Evolutionary conservation across 1,140 invertebrate species (phyloP), one percentile per base, ranked within the genome.

Genomic region (Coenobita brevimanus): DNA sequence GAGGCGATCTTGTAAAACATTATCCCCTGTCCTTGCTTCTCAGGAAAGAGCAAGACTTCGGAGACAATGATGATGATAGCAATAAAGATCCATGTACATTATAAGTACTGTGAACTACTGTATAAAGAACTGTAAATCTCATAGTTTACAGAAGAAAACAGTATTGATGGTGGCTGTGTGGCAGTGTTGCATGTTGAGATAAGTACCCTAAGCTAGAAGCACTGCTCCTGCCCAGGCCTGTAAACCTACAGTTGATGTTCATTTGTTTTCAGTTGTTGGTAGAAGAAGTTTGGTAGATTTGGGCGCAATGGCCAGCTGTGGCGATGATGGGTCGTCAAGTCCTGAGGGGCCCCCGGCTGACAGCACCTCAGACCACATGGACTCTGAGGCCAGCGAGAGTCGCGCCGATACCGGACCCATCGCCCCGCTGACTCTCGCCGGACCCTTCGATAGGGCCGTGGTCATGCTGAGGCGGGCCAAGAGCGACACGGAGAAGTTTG

Each of bases 401-500:
- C 69, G 54, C 0, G 69, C 27, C 21, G 85, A 87, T 54, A 57
- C 10, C 10, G 43, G 41, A 21, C 30, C 2, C 46, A 71, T 33
- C 3, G 76, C 79, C 4, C 64, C 64, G 15, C 60, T 43, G 41
- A 0, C 46, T n/a, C n/a, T 81, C 33, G 33, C 79, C 0, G 36
- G 41, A n/a, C 86, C 95, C 88, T 96, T 97, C 69, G 95, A 96
- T 92, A 97, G 97, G 93, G 97, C 96, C 92, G 94, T 96, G 73
- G 94, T 94, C 30, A 95, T 97, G 81, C 92, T 98, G 81, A 95
- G 96, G 92, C 94, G 94, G 91, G 96, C 97, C 0, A 94, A 94
- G 83, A 96, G 94, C 91, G 97, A 98, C 92, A 97, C 96, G 0
- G 97, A 98, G 93, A 98, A 97, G 93, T 97, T 98, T 92, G 97